Base-by-base conservation (phyloP, 2,888 invertebrate genomes). In the Thymelicus acteon region DNA sequence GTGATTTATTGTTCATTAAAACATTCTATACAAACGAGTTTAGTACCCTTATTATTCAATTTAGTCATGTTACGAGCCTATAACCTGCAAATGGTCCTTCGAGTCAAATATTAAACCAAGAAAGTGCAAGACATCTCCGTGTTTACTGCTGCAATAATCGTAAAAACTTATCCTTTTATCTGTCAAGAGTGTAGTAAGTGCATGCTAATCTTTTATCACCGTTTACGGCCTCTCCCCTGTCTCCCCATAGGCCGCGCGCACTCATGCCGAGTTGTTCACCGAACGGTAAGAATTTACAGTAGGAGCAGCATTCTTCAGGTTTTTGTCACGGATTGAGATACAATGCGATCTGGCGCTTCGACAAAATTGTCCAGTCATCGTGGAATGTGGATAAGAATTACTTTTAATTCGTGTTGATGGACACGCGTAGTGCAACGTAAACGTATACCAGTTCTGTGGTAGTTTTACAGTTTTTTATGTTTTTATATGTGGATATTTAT, bases 241-340 rank as follows among this genome's bases (percentile, higher is more conserved):
- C 19, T 67, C 61, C 44, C 31, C 52, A 61, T 64, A n/a, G 60
- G 12, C 70, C n/a, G 61, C 61, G 63, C 48, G 48, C 70, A n/a
- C 64, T 71, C 65, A 52, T 44, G 71, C 71, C 65, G 52, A 54
- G 52, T 49, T 60, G 71, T 54, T 71, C 71, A 71, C 60, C 65
- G 65, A 71, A 71, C 71, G 71, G 71, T 71, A 71, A 71, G 71
- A 71, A 71, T 71, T 71, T 71, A 71, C 71, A 71, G 71, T 71
- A 71, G 71, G 71, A 61, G 65, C 71, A 47, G 24, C 71, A 71
- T 71, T 71, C 65, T 71, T 71, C 15, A 31, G 54, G 47, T 71
- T 71, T 71, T 71, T 71, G 61, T 66, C 71, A 61, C 66, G 65
- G 65, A 15, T 65, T 71, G 65, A 65, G 65, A 71, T 71, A 71